phyloP scores from a whole-genome alignment of 2,888 invertebrate genomes.

The Entomobrya proxima region DNA sequence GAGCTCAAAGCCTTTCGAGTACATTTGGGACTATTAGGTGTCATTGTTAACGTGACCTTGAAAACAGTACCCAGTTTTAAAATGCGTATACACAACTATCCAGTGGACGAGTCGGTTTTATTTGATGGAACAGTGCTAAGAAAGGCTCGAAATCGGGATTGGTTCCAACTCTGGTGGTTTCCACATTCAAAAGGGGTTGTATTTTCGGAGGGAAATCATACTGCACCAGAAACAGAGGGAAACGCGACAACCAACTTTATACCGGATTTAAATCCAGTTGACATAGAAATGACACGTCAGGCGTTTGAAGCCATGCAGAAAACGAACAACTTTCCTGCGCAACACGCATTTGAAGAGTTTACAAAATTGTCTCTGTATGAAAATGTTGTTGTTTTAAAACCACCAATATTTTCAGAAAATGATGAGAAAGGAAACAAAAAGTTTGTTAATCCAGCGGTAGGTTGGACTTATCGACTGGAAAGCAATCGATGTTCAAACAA shows the following conservation, averaged over 20 bases:
- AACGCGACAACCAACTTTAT: conserved; percentile 63
- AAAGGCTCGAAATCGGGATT: conserved; percentile 49
- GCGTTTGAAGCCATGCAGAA: conserved; percentile 52
- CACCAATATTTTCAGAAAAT: conserved; percentile 62
- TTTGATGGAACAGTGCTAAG: conserved; percentile 51
- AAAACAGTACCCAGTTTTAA: conserved; percentile 65
- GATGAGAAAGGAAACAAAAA: conserved; percentile 15
- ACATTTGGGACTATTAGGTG: conserved; percentile 64
- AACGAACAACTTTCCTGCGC: conserved; percentile 46
- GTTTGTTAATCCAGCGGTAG: conserved; percentile 67
- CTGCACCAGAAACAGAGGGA: neutral
- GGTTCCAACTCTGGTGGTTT: conserved; percentile 68
- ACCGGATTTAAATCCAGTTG: conserved; percentile 54
- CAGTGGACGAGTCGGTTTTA: conserved; percentile 47
- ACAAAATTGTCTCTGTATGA: conserved; percentile 52
- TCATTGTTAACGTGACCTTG: conserved; percentile 60
- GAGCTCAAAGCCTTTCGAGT: conserved; percentile 61
- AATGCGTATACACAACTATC: conserved; percentile 54
- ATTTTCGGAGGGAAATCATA: conserved; percentile 59
- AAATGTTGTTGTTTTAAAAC: conserved; percentile 62
- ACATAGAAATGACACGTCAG: conserved; percentile 52
- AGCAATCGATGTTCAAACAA: conserved; percentile 60
- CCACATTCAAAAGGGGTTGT: conserved; percentile 52
- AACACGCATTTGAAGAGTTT: conserved; percentile 61
- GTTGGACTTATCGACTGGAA: conserved; percentile 59